Evolutionary conservation across 1,140 invertebrate species (phyloP), one percentile per base, ranked within the genome.

Genomic region (Paracyclopina nana): DNA sequence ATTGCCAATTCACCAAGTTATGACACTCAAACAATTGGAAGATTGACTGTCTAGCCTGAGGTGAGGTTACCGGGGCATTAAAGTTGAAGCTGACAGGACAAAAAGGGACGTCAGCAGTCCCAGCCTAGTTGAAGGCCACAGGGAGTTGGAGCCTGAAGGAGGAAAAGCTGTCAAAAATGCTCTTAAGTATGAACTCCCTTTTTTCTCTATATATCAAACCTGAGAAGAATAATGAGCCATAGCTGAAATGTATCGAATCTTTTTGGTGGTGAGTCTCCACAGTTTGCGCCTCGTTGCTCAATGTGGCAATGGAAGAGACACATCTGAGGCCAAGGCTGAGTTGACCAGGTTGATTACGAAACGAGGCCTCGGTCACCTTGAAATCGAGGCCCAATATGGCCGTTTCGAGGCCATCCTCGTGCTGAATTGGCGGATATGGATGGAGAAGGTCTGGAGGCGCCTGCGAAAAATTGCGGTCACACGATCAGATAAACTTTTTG

Each of bases 391-490:
- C 48, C 28, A 50, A 31, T 11, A 50, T 50, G 30, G 48, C 28
- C 16, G 48, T 50, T 38, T 50, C 48, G 16, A 50, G 25, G 14
- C 48, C 48, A 50, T 30, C 29, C 48, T 50, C 48, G 24, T 49
- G 52, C 18, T 30, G 50, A 29, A 44, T 22, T 18, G 30, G 28
- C 14, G 50, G 38, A 27, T 53, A 51, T 20, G 27, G 45, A 49
- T 25, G 45, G 8, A 50, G 22, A 22, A 50, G 25, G 16, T 34
- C 18, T 26, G 45, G 16, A 6, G 20, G 30, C 26, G 38, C 22
- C 27, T 24, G 11, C 11, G 20, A 16, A 22, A 3, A 44, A 20
- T 31, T n/a, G 8, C n/a, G 34, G 20, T 38, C 2, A 38, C 4
- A 16, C 20, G 34, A 2, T 38, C 8, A 9, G 34, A 38, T 16